Percentiles rank a stretch among this genome's conserved stretches.
These are phyloP conservation scores for Drosophila malerkotliana DNA, from an alignment of 1,140 invertebrate genomes.

Conservation along the genomic window DNA sequence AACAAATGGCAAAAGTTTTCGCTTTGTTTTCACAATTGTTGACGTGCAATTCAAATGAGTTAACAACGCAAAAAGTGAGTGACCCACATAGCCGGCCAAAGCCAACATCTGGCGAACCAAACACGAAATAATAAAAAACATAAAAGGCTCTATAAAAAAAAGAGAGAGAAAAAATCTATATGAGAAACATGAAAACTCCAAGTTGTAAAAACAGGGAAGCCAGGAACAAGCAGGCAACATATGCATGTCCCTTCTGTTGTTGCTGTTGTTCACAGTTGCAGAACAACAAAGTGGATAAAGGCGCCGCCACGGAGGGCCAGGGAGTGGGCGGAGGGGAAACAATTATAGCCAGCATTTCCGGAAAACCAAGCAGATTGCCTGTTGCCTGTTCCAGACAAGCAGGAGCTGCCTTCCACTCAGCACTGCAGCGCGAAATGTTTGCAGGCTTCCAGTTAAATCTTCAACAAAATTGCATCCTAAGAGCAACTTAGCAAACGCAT, in stretches of 20 bases:
- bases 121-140: slow-evolving; percentile 20
- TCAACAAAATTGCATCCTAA: slow-evolving; percentile 57
- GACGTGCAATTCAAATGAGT: slow-evolving; percentile 80
- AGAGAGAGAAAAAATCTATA: slow-evolving; percentile 10
- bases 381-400: slow-evolving; percentile 59
- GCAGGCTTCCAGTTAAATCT: slow-evolving; percentile 31
- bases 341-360: slow-evolving; percentile 64
- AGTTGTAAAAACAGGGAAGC: slow-evolving; percentile 46
- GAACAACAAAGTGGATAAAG: slow-evolving; percentile 46
- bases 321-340: slow-evolving; percentile 25
- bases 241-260: slow-evolving; percentile 43
- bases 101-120: slow-evolving; percentile 46
- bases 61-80: slow-evolving; percentile 75
- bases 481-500: slow-evolving; percentile 62
- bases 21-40: slow-evolving; percentile 77
- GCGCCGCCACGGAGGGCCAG: background rate
- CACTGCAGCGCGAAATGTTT: slow-evolving; percentile 24
- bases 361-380: slow-evolving; percentile 58
- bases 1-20: slow-evolving; percentile 76
- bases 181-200: slow-evolving; percentile 42
- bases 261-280: slow-evolving; percentile 44
- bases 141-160: slow-evolving; percentile 17
- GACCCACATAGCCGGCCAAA: slow-evolving; percentile 62
- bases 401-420: slow-evolving; percentile 16
- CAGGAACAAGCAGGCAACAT: slow-evolving; percentile 44